Evolutionary conservation across 2,113 vertebrate genomes (phyloP), one percentile per base, ranked within the genome.

Genomic region (Microtus oregoni): DNA sequence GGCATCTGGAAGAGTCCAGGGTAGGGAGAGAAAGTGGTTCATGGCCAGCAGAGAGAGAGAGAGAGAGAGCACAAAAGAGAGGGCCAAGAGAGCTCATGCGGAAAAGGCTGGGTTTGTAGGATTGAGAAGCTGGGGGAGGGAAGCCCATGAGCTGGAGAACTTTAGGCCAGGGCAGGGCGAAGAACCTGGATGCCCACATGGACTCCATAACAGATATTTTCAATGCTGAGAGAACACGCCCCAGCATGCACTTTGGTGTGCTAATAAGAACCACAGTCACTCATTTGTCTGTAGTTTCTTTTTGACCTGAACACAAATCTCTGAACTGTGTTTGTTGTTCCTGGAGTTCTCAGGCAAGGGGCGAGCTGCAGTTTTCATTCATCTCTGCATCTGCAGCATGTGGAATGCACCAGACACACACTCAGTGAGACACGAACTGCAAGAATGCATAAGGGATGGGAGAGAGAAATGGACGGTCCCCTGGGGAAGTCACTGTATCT

Each of bases 401-500:
- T 1, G 3, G 32, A 5, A 2, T 7, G 19, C 9, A 44, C 44
- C 17, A 5, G 32, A 86, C 52, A 26, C 32, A 1, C 1, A 20
- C 19, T 47, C 15, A 3, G 4, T 17, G 73, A 47, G 41, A 3
- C 0, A 8, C 1, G 8, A 14, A 7, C 77, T 13, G 4, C 58
- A 13, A 1, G 70, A 85, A 58, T 30, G 3, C 17, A 20, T 0
- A 0, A 47, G 10, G 17, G 5, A 4, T 5, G 0, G 32, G 13
- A 61, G 68, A 22, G 67, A 63, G 61, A 41, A 44, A 5, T 10
- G 1, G 26, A 50, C 26, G 82, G 65, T 13, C 58, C 72, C n/a
- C 44, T 5, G 81, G 47, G 17, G 4, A 30, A 14, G 63, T 13
- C 32, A 0, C 50, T 35, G 26, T 52, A 44, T 1, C 10, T 0